These are phyloP conservation scores for Zosterops hypoxanthus DNA, from an alignment of 2,113 vertebrate species.

Conservation along the genomic window DNA sequence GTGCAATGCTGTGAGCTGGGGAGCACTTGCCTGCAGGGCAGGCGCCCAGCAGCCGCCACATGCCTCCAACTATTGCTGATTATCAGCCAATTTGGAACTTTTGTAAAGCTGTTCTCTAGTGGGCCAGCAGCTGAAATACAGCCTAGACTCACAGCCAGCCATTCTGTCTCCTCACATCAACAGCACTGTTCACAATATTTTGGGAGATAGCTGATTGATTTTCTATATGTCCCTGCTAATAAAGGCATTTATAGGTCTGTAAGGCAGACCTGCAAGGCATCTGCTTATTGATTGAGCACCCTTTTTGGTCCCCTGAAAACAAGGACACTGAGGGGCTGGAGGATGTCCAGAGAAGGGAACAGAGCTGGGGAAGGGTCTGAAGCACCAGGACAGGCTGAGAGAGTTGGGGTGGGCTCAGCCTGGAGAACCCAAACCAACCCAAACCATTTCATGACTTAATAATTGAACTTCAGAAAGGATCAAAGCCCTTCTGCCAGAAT, in stretches of 20 bases:
- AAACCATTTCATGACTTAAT: not conserved
- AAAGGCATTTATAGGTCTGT: not conserved
- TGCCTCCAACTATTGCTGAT: not conserved
- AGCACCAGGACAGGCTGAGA: not conserved
- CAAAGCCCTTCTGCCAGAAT: not conserved
- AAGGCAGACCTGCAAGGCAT: fast-evolving
- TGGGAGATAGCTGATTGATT: not conserved
- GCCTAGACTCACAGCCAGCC: not conserved
- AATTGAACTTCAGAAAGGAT: not conserved
- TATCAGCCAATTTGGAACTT: not conserved
- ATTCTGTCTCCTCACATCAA: not conserved
- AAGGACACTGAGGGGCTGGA: not conserved
- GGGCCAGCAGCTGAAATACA: not conserved
- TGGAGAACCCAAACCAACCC: not conserved
- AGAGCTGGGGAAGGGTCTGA: not conserved
- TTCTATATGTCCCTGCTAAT: not conserved
- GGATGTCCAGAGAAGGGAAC: not conserved
- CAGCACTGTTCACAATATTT: not conserved
- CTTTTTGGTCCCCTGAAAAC: not conserved
- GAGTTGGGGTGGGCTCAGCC: not conserved
- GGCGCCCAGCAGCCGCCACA: not conserved
- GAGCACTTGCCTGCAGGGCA: not conserved
- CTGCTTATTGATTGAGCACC: not conserved
- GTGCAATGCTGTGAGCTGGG: not conserved
- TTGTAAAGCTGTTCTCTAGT: not conserved